A percentile compares a stretch with the other conserved stretches of the same genome.
Conservation (phyloP, 2,113 vertebrate species). For the Pimephales promelas region DNA sequence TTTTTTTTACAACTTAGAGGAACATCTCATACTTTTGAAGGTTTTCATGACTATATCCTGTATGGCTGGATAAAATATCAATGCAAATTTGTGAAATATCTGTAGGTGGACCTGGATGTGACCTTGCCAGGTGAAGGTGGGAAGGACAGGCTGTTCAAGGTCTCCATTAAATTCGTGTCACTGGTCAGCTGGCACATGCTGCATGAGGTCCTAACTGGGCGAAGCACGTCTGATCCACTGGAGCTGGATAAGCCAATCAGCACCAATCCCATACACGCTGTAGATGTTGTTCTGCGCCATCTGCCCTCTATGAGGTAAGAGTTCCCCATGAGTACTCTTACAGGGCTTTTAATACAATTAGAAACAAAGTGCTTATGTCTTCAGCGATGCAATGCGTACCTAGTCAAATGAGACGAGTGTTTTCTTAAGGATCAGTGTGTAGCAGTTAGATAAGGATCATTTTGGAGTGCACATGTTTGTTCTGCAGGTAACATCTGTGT, state of each 20-base stretch:
- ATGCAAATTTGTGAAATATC: not conserved
- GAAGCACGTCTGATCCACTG: slow-evolving; percentile 82
- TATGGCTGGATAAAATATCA: not conserved
- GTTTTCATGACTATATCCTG: not conserved
- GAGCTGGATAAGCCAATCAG: slow-evolving; percentile 96
- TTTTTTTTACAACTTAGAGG: not conserved
- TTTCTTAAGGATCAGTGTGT: not conserved
- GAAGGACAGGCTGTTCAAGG: slow-evolving; percentile 96
- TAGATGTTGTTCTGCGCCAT: slow-evolving; percentile 95
- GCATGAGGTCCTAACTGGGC: slow-evolving; percentile 92
- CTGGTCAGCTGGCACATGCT: slow-evolving; percentile 96
- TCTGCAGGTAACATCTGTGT: not conserved
- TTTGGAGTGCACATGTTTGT: not conserved
- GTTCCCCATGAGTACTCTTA: slow-evolving; percentile 7
- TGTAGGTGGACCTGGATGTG: slow-evolving; percentile 94
- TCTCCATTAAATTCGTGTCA: slow-evolving; percentile 92
- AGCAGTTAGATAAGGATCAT: not conserved
- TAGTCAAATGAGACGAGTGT: not conserved
- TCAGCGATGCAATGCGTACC: not conserved
- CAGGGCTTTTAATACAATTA: not conserved
- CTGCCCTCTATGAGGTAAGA: slow-evolving; percentile 97
- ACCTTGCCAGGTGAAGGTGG: slow-evolving; percentile 95
- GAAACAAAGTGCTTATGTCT: not conserved
- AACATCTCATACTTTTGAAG: not conserved
- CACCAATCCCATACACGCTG: slow-evolving; percentile 96